phyloP scores from a whole-genome alignment of 1,140 invertebrate genomes.

The Caerostris darwini region DNA sequence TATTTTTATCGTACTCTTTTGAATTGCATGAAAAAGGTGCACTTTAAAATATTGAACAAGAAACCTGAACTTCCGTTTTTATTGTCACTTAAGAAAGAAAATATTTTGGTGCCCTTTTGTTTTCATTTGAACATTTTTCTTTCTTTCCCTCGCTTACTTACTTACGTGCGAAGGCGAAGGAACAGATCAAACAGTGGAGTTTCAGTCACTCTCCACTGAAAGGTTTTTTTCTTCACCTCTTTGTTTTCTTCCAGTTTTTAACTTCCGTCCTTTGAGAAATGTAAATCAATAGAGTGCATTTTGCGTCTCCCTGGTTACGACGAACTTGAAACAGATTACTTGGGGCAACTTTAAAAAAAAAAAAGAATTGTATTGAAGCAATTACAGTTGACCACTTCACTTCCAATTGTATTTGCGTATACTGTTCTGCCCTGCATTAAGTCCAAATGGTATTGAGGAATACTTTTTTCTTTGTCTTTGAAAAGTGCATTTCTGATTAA shows the following conservation, averaged over 20 bases:
- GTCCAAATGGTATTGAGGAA: neutral
- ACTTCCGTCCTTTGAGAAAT: neutral
- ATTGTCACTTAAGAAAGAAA: too few species aligned
- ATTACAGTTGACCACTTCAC: neutral
- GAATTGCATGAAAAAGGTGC: too few species aligned
- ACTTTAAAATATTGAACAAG: too few species aligned
- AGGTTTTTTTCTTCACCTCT: neutral
- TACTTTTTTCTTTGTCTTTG: neutral
- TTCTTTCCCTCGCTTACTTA: too few species aligned
- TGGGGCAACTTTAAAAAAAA: neutral
- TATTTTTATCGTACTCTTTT: too few species aligned
- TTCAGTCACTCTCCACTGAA: neutral
- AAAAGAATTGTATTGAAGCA: neutral
- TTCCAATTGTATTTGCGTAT: neutral
- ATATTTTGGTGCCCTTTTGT: too few species aligned
- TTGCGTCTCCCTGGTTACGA: conserved; percentile 21
- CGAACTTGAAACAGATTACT: conserved; percentile 29
- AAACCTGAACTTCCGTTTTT: too few species aligned
- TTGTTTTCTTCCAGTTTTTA: conserved; percentile 25
- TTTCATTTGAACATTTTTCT: too few species aligned
- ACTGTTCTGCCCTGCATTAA: neutral
- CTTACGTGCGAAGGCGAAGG: too few species aligned
- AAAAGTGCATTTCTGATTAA: neutral
- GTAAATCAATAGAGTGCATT: conserved; percentile 35
- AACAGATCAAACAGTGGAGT: too few species aligned